phyloP scores from a whole-genome alignment of 1,140 invertebrate genomes.

The Thalassaphorura encarpata region DNA sequence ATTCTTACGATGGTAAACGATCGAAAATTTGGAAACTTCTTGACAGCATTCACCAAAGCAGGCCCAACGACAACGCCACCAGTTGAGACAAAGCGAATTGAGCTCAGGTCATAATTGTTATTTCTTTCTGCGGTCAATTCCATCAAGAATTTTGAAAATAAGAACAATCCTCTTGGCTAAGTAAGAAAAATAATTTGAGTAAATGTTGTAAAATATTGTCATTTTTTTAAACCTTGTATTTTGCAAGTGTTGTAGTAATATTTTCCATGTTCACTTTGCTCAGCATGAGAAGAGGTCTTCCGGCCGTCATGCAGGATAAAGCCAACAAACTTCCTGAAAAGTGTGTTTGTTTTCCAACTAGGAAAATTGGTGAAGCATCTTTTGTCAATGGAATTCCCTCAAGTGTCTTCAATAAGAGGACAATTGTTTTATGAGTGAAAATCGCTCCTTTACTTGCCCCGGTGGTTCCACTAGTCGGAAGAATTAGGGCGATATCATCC shows the following conservation, averaged over 20 bases:
- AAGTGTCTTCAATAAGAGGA: neutral
- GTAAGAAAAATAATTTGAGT: neutral
- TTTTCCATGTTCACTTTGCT: neutral
- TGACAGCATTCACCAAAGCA: constrained; percentile 19
- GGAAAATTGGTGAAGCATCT: neutral
- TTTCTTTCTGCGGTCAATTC: neutral
- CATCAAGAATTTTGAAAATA: neutral
- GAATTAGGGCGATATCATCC: constrained; percentile 12
- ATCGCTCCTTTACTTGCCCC: constrained; percentile 17
- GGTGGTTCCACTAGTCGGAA: constrained; percentile 18
- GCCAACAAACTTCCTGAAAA: neutral
- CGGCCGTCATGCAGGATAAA: neutral
- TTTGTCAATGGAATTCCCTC: neutral
- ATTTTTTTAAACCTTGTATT: too few species aligned
- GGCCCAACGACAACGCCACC: constrained; percentile 27
- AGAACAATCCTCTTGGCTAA: neutral
- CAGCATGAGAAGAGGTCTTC: neutral
- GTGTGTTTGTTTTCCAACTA: constrained; percentile 5
- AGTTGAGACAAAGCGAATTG: constrained; percentile 19
- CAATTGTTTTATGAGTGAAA: neutral
- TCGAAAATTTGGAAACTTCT: constrained; percentile 22
- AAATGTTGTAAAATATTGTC: too few species aligned
- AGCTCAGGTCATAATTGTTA: constrained; percentile 18
- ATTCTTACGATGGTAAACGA: constrained; percentile 5
- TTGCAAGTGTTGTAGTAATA: neutral